Conservation (phyloP, 92 coral and sea anemone genomes). For the Porites divaricata region DNA sequence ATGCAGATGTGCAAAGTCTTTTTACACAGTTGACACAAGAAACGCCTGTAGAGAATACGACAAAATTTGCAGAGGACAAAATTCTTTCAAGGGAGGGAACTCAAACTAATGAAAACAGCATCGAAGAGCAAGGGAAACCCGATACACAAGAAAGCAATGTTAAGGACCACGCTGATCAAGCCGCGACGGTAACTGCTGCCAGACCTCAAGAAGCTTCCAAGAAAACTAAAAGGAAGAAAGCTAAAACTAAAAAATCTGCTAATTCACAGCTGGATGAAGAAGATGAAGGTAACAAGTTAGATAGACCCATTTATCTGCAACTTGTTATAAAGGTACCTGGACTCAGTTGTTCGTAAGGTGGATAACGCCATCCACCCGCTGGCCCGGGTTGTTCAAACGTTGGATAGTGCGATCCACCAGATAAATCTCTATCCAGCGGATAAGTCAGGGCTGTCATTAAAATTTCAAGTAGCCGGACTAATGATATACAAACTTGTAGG, state of each 20-base stretch:
- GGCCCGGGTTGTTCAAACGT: too few relatives aligned
- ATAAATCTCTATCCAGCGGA: too few relatives aligned
- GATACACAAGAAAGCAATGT: neutral
- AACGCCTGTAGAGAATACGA: neutral
- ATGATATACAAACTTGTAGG: too few relatives aligned
- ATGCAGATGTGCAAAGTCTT: constrained; percentile 14
- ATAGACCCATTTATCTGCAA: neutral
- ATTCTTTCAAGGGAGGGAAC: neutral
- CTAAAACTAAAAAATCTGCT: constrained; percentile 9
- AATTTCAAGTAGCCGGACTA: too few relatives aligned
- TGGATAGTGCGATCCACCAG: too few relatives aligned
- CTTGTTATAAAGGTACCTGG: too few relatives aligned
- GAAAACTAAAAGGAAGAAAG: constrained; percentile 39
- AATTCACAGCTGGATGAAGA: neutral
- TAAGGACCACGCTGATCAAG: neutral
- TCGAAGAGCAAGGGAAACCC: neutral
- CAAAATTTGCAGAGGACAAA: constrained; percentile 11
- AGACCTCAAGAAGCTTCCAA: constrained; percentile 24
- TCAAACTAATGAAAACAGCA: neutral
- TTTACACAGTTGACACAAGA: neutral
- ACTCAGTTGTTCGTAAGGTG: too few relatives aligned
- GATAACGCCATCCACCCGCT: too few relatives aligned
- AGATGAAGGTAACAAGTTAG: constrained; percentile 6
- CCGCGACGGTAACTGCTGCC: neutral
- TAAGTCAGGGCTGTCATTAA: too few relatives aligned